Conservation (phyloP, 2,888 invertebrate species). For the Quadriops clusia region DNA sequence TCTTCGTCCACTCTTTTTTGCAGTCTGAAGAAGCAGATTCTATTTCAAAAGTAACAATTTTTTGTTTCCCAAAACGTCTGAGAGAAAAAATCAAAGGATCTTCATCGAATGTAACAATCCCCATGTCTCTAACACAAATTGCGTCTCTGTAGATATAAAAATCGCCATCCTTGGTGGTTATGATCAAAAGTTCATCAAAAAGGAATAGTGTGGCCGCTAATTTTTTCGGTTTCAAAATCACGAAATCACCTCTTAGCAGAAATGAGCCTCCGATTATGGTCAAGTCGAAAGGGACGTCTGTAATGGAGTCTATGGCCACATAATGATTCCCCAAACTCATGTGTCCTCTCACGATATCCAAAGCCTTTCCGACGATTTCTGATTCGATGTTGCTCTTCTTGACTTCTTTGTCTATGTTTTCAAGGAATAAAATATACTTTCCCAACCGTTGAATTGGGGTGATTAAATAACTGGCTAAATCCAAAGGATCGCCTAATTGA, state of each 20-base stretch:
- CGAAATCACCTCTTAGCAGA: constrained; percentile 27
- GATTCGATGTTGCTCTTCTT: constrained; percentile 38
- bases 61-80: constrained; percentile 6
- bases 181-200: constrained; percentile 27
- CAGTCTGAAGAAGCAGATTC: constrained; percentile 23
- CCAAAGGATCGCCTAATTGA: constrained; percentile 29
- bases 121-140: too few relatives aligned
- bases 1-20: constrained; percentile 15
- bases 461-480: constrained; percentile 28
- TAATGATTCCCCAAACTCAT: constrained; percentile 32
- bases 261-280: constrained; percentile 27
- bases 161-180: constrained; percentile 25
- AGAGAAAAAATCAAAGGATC: constrained; percentile 3
- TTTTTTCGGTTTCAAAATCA: constrained; percentile 25
- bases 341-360: constrained; percentile 25
- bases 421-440: constrained; percentile 29
- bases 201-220: constrained; percentile 29
- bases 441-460: constrained; percentile 31
- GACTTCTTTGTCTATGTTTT: constrained; percentile 30
- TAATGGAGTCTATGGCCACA: constrained; percentile 31
- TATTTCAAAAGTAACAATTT: constrained; percentile 8
- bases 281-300: constrained; percentile 23
- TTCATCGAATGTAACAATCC: constrained; percentile 12
- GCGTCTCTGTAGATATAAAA: constrained; percentile 13
- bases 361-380: constrained; percentile 20